phyloP scores from a whole-genome alignment of 2,797 vertebrate species.

The Rhincodon typus region DNA sequence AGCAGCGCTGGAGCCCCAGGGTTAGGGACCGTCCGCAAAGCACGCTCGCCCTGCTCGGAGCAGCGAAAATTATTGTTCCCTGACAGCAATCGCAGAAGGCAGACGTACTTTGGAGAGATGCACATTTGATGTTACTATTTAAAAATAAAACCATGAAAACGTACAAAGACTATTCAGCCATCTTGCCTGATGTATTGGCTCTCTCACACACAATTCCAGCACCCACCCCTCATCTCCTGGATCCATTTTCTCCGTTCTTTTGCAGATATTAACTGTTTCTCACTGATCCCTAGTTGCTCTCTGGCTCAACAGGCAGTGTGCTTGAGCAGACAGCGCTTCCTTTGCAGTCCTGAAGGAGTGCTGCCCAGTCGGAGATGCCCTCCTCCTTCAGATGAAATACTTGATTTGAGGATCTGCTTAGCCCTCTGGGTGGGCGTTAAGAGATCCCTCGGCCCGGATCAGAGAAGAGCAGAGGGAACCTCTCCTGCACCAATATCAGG shows the following conservation, averaged over 20 bases:
- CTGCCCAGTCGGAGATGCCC: neutral
- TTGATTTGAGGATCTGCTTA: neutral
- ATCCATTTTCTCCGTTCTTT: neutral
- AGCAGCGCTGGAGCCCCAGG: neutral
- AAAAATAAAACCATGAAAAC: too few species aligned
- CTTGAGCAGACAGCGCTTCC: too few species aligned
- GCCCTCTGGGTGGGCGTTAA: neutral
- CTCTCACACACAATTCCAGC: neutral
- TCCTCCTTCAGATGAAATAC: neutral
- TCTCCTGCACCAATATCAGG: neutral
- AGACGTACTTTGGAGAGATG: neutral
- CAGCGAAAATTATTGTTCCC: neutral
- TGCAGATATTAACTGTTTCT: neutral
- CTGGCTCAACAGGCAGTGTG: neutral
- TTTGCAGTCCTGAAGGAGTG: neutral
- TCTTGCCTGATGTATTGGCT: neutral
- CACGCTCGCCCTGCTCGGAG: neutral
- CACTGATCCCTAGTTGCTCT: neutral
- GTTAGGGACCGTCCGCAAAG: conserved; percentile 8
- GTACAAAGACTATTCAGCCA: neutral
- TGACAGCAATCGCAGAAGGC: neutral
- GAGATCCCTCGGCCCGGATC: neutral
- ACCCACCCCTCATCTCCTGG: neutral
- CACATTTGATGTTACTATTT: too few species aligned
- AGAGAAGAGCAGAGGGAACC: neutral